These are phyloP conservation scores for Aphidius ervi DNA, from an alignment of 1,140 invertebrate species.

Conservation along the genomic window DNA sequence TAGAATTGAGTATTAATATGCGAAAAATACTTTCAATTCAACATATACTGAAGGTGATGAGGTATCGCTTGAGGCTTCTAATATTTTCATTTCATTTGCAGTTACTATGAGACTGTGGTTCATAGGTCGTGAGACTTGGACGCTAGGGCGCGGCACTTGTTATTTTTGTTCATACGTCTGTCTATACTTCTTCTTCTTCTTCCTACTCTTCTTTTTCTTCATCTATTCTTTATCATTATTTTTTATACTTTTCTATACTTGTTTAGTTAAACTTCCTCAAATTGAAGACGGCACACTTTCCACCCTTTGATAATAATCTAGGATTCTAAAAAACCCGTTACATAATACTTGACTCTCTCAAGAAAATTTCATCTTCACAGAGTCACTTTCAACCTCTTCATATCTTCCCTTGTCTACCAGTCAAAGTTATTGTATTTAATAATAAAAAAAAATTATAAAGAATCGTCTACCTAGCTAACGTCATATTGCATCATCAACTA, in stretches of 20 bases:
- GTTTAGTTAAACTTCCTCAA: not conserved
- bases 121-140: constrained; percentile 47
- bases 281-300: constrained; percentile 24
- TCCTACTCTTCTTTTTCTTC: not conserved
- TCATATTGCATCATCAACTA: constrained; percentile 1
- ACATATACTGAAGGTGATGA: constrained; percentile 15
- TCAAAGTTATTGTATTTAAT: too few species aligned
- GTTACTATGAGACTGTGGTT: constrained; percentile 50
- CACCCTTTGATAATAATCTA: constrained; percentile 25
- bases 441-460: too few species aligned
- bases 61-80: constrained; percentile 21
- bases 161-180: constrained; percentile 3
- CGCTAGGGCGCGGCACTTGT: constrained; percentile 21
- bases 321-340: constrained; percentile 23
- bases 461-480: too few species aligned
- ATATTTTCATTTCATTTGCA: constrained; percentile 49
- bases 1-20: constrained; percentile 8
- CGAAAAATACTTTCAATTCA: constrained; percentile 17
- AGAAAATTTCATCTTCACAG: constrained; percentile 1
- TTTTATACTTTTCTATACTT: constrained; percentile 3
- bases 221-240: too few species aligned
- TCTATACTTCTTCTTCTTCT: not conserved
- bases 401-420: not conserved
- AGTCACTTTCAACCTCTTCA: not conserved
- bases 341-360: constrained; percentile 10